Conservation (phyloP, 2,888 invertebrate genomes). For the Creontiades dilutus region DNA sequence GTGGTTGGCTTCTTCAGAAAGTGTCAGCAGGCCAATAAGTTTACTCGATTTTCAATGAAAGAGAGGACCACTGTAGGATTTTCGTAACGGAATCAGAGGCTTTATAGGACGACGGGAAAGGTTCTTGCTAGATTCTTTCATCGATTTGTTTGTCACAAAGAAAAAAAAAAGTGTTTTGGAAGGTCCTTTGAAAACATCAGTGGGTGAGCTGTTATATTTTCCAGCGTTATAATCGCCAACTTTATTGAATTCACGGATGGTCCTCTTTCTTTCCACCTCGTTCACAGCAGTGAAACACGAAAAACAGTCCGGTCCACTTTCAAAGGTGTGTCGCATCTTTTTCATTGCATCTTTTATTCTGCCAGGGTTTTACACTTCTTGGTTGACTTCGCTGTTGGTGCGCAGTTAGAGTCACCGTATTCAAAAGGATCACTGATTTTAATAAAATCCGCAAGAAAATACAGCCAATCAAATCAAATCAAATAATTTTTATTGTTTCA, state of each 20-base stretch:
- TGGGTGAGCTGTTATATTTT: conserved; percentile 10
- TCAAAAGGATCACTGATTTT: conserved; percentile 19
- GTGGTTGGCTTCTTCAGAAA: conserved; percentile 45
- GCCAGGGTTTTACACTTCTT: background rate
- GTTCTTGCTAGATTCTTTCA: conserved; percentile 41
- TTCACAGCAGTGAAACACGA: too few species aligned
- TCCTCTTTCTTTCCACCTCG: too few species aligned
- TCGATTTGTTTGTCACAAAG: conserved; percentile 43
- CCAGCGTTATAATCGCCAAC: background rate
- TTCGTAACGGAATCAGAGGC: conserved; percentile 38
- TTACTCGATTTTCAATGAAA: conserved; percentile 42
- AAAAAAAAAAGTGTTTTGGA: conserved; percentile 5
- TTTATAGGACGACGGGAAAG: conserved; percentile 22
- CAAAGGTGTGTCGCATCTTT: background rate
- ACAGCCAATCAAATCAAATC: too few species aligned
- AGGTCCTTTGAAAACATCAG: conserved; percentile 39
- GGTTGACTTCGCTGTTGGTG: conserved; percentile 28
- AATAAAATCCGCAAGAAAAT: background rate
- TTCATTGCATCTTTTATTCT: background rate
- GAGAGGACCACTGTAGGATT: conserved; percentile 50
- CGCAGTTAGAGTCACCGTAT: background rate
- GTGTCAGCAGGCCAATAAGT: background rate
- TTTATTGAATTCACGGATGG: background rate
- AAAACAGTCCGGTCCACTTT: background rate
- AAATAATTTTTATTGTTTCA: too few species aligned